phyloP scores from a whole-genome alignment of 2,888 invertebrate species.

The Heliconius ismenius region DNA sequence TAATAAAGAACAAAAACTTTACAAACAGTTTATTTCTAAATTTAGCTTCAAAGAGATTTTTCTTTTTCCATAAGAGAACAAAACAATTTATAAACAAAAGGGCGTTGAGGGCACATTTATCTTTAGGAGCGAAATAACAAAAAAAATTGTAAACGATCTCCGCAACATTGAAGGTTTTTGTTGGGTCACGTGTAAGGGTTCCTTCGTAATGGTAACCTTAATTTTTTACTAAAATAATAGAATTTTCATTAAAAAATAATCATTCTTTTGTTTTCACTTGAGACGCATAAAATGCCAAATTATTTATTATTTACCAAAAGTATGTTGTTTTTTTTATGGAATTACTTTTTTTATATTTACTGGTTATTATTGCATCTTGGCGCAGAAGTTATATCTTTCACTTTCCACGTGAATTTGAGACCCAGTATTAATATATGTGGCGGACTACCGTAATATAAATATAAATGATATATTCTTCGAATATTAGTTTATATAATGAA shows the following conservation, averaged over 20 bases:
- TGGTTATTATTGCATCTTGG: too few species aligned
- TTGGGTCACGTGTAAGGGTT: conserved; percentile 34
- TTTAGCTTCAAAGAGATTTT: conserved; percentile 11
- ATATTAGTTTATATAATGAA: not conserved
- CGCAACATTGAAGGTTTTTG: conserved; percentile 38
- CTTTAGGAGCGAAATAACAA: conserved; percentile 17
- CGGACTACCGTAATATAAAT: too few species aligned
- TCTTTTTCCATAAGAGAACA: conserved; percentile 19
- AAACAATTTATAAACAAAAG: conserved; percentile 38
- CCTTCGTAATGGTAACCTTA: not conserved
- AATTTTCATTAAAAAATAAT: not conserved
- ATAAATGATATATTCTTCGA: too few species aligned
- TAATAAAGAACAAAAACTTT: not conserved
- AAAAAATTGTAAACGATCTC: conserved; percentile 36
- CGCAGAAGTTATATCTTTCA: too few species aligned
- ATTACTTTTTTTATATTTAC: too few species aligned
- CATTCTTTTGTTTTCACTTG: too few species aligned
- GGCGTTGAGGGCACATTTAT: conserved; percentile 35
- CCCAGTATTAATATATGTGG: too few species aligned
- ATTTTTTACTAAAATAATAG: not conserved
- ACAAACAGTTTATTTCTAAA: not conserved
- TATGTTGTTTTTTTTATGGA: too few species aligned
- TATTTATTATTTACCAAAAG: too few species aligned
- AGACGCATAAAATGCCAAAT: too few species aligned
- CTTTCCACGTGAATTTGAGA: too few species aligned